Evolutionary conservation across 2,113 vertebrate genomes (phyloP).

Genomic region (Sus scrofa): DNA sequence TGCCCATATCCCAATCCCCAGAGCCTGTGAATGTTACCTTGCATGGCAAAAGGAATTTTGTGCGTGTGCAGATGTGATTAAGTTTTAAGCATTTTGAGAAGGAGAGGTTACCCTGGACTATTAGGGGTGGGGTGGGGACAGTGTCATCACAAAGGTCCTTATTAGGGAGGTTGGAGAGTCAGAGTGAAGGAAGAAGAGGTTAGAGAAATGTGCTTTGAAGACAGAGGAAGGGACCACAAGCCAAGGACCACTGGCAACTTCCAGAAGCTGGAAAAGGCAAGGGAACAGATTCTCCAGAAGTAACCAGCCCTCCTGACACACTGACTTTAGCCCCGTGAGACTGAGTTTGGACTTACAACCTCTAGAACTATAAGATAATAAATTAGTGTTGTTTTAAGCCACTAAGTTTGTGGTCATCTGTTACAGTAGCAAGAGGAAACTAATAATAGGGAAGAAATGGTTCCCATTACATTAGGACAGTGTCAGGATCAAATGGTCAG

Average conservation of each 20-base stretch:
- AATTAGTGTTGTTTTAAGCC: background rate
- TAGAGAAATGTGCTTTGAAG: background rate
- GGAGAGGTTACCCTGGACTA: background rate
- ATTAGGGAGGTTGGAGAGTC: background rate
- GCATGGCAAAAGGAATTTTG: background rate
- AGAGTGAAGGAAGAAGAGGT: background rate
- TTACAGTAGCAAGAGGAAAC: background rate
- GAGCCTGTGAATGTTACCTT: background rate
- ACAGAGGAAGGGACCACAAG: background rate
- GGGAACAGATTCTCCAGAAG: background rate
- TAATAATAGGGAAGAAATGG: background rate
- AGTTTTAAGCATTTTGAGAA: background rate
- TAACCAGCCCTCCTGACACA: background rate
- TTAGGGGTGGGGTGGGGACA: background rate
- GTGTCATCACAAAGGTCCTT: background rate
- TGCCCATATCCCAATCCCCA: background rate
- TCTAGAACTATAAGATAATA: background rate
- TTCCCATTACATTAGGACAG: background rate
- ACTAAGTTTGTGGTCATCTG: background rate
- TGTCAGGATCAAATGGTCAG: fast-evolving
- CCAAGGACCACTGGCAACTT: background rate
- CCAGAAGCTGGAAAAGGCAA: background rate
- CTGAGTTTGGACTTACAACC: background rate
- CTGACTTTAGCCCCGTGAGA: background rate
- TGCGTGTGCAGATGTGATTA: background rate